Base-by-base conservation (phyloP, 2,888 invertebrate species). In the Eledone cirrhosa region DNA sequence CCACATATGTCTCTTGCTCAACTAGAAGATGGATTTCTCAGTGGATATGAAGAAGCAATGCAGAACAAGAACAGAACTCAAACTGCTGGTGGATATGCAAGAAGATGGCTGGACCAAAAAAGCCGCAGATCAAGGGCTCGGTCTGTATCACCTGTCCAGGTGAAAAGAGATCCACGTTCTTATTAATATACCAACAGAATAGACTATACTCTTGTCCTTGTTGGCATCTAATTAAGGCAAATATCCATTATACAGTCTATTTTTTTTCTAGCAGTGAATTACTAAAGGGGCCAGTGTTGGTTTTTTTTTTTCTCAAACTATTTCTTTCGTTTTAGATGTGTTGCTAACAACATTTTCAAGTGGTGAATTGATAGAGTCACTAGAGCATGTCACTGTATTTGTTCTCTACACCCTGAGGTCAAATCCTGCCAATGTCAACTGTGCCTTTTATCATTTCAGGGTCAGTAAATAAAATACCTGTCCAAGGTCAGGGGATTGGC, bases 11-110 rank as follows among this genome's bases (percentile, higher is more conserved):
- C 86, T 22, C 82, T 90, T 4, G 85, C 86, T 0, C 89, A 88
- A 81, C 86, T 89, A 84, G 87, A 88, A 63, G 89, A 89, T 78
- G 88, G 89, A 22, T 87, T 89, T 80, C 80, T 83, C 75, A 84
- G 85, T 13, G 87, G 86, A 14, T 88, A 89, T 78, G 82, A 84
- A 22, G 83, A 86, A 41, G 81, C 79, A 29, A 22, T 83, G 29
- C 81, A 82, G 31, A 82, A 82, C 13, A 41, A 67, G 24, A 81
- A 84, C 33, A 75, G 77, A 27, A 80, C 82, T 47, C 84, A 84
- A 53, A 84, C 83, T 11, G 80, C 82, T 29, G 85, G 86, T 7
- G 80, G 86, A 8, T 85, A 86, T 47, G 78, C 86, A 11, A 84
- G 84, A 16, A 83, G 84, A 69, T 79, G 84, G 19, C 83, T 85